Base-by-base conservation (phyloP, 2,888 invertebrate species). In the Andrena hattorfiana region DNA sequence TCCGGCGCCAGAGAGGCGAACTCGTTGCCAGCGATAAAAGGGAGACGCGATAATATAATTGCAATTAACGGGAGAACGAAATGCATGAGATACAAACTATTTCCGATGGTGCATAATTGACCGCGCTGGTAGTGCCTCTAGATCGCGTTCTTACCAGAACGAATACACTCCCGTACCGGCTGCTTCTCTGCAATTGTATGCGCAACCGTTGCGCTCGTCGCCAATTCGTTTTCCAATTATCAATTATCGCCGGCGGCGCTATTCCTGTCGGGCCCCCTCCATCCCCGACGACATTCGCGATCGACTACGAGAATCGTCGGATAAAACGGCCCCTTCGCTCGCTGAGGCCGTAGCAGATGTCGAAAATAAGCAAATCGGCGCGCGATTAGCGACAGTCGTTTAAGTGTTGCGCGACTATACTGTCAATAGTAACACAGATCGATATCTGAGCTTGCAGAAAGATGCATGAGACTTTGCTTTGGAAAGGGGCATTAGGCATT, bases 271-370 rank as follows among this genome's bases (percentile, higher is more conserved):
- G 20, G 42, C 64, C 32, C 63, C 74, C 71, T 68, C 30, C 32
- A 32, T 48, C 60, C 28, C 13, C 63, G 60, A 68, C 66, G 89
- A 85, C 83, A 86, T 83, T 89, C 66, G 84, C 82, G 84, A 87
- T 88, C 90, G 88, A 73, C 84, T 71, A 68, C 48, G 84, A 86
- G 85, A 88, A 90, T 32, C 83, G 64, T 73, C 68, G 73, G 60
- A 48, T 75, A 49, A 69, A 67, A 30, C 51, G n/a, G 32, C 8
- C 51, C 49, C 59, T 56, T 8, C 7, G 16, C 6, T 66, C 51
- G 67, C 6, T 20, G 80, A 73, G 62, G 71, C 60, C 64, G 63
- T 64, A 28, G 16, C 35, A 23, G n/a, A 23, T 59, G 62, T 59
- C 67, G 59, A 85, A 85, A 85, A 76, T 85, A 80, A 83, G 69